phyloP scores from a whole-genome alignment of 2,113 vertebrate species.

The Empidonax alnorum region DNA sequence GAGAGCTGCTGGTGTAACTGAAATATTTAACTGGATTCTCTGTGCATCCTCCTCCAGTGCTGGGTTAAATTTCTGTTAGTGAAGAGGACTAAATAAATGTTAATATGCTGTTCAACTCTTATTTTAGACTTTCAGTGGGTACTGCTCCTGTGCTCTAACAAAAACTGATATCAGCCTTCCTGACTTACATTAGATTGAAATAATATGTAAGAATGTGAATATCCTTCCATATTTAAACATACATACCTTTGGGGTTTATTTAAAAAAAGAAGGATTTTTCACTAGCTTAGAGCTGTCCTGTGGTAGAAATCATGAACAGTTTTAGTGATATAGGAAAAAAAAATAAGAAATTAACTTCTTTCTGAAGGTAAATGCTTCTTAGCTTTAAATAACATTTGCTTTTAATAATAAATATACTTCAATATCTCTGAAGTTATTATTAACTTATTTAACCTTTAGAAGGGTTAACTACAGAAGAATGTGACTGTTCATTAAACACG shows the following conservation, averaged over 20 bases:
- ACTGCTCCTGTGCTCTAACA: background rate
- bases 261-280: background rate
- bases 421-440: background rate
- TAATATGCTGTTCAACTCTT: background rate
- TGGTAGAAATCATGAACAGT: background rate
- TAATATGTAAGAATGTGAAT: background rate
- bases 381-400: background rate
- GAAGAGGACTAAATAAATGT: background rate
- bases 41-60: background rate
- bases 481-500: background rate
- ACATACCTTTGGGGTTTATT: background rate
- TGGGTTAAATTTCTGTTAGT: background rate
- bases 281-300: background rate
- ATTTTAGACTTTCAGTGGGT: background rate
- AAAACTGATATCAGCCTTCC: background rate
- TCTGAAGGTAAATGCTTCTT: background rate
- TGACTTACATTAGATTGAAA: background rate
- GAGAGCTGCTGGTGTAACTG: background rate
- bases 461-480: conserved; percentile 8
- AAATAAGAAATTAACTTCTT: background rate
- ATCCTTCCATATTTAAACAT: background rate
- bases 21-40: background rate
- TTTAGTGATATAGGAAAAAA: background rate
- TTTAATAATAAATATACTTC: background rate
- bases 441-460: background rate